Base-by-base conservation (phyloP, 2,888 invertebrate species). In the Lithophane semibrunnea region DNA sequence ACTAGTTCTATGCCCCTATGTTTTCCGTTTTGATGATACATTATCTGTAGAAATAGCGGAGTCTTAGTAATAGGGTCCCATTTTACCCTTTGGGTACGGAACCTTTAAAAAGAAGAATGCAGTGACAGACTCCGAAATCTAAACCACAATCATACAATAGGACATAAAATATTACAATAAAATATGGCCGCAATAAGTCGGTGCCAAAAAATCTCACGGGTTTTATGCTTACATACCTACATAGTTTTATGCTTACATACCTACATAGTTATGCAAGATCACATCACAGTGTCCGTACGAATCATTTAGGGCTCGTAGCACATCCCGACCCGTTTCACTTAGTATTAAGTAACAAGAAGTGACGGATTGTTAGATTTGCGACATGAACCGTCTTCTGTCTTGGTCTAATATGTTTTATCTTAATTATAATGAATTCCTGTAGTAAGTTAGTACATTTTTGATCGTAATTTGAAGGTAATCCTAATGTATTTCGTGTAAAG, bases 251-350 rank as follows among this genome's bases (percentile, higher is more conserved):
- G 12, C 42, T 24, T 42, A 24, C 18, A 1, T 21, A n/a, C n/a
- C n/a, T 42, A 18, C 10, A 16, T 16, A 67, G 16, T 18, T 58
- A 66, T n/a, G 44, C 29, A 79, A 10, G 37, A 54, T 24, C n/a
- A 21, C 37, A 80, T 54, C 61, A 56, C 42, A 47, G 37, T 21
- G 54, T 24, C 10, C 7, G 47, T n/a, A 49, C 42, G 42, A 77
- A 77, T 77, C 63, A 73, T 73, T 77, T 80, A 73, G 37, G 44
- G 9, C 18, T 47, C 37, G 12, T 2, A 65, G 44, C 21, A 54
- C 8, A 49, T 18, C n/a, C 67, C 21, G 58, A 82, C 82, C 80
- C 80, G 7, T 60, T 71, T 80, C 80, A 84, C 63, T 44, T 21
- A 42, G 66, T 12, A 54, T 56, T 63, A 56, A 37, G 58, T 73